Conservation (phyloP, 2,888 invertebrate species). For the Empis stercorea region DNA sequence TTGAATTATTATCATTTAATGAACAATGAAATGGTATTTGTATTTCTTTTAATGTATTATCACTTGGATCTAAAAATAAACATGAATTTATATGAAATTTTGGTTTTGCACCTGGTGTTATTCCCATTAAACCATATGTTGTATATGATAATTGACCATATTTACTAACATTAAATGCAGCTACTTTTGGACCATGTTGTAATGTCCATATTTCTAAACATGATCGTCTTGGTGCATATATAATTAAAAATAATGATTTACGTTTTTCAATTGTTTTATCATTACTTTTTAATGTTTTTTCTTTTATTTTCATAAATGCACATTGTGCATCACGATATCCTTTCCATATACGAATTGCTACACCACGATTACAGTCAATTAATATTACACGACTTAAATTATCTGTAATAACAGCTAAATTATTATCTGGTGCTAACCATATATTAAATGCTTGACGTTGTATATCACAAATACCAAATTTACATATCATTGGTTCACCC, state of each 20-base stretch:
- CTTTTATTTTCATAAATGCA: conserved; percentile 77
- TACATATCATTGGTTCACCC: conserved; percentile 58
- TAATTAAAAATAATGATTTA: conserved; percentile 67
- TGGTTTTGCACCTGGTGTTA: conserved; percentile 43
- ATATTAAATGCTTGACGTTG: conserved; percentile 62
- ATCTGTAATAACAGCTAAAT: conserved; percentile 71
- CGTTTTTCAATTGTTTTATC: conserved; percentile 25
- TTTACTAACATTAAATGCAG: conserved; percentile 82
- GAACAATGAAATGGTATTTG: conserved; percentile 84
- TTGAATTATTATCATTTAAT: conserved; percentile 74
- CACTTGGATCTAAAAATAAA: conserved; percentile 63
- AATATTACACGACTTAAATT: conserved; percentile 77
- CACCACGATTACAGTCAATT: conserved; percentile 67
- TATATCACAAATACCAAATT: conserved; percentile 70
- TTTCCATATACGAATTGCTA: conserved; percentile 79
- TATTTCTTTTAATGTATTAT: conserved; percentile 70
- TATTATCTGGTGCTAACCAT: conserved; percentile 57
- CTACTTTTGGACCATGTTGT: conserved; percentile 79
- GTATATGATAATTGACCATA: conserved; percentile 68
- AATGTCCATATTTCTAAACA: conserved; percentile 87
- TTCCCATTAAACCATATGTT: conserved; percentile 68
- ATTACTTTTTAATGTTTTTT: conserved; percentile 37
- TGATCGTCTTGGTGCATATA: conserved; percentile 87
- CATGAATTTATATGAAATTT: conserved; percentile 55
- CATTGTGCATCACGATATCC: conserved; percentile 94